phyloP scores from a whole-genome alignment of 2,113 vertebrate genomes.

The Tinamus guttatus region DNA sequence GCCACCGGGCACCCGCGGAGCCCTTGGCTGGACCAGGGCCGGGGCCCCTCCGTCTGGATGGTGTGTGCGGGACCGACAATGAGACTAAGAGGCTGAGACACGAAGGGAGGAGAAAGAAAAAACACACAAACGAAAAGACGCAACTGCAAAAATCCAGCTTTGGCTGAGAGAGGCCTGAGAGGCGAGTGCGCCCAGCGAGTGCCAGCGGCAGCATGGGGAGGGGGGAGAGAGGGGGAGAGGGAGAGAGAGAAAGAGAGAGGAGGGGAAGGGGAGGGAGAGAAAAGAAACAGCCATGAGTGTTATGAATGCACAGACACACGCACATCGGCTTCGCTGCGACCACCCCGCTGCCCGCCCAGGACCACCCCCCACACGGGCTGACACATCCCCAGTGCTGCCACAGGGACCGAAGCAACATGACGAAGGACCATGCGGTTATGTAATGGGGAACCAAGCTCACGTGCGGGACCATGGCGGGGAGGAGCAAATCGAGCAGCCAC shows the following conservation, averaged over 20 bases:
- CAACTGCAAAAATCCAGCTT: slow-evolving; percentile 99
- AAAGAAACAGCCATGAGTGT: slow-evolving; percentile 84
- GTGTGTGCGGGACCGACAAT: slow-evolving; percentile 36
- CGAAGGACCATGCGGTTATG: slow-evolving; percentile 45
- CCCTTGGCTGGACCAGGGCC: slow-evolving; percentile 54
- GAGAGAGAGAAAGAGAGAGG: slow-evolving; percentile 68
- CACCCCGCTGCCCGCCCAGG: not conserved
- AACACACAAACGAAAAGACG: slow-evolving; percentile 86
- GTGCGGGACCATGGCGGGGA: slow-evolving; percentile 1
- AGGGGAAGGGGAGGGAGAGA: slow-evolving; percentile 73
- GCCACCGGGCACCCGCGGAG: slow-evolving; percentile 57
- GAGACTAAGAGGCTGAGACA: slow-evolving; percentile 64
- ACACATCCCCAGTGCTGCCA: not conserved
- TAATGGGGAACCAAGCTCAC: slow-evolving; percentile 32
- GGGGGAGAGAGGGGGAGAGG: slow-evolving; percentile 65
- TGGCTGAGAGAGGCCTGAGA: slow-evolving; percentile 97
- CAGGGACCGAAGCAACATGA: slow-evolving; percentile 61
- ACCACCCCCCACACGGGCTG: slow-evolving; percentile 21
- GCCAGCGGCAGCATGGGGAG: slow-evolving; percentile 87
- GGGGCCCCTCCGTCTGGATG: slow-evolving; percentile 51
- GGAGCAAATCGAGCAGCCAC: not conserved
- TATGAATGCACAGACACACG: slow-evolving; percentile 72
- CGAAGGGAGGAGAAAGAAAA: slow-evolving; percentile 64
- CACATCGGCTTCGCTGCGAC: slow-evolving; percentile 41
- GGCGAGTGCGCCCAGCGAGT: slow-evolving; percentile 79